A percentile compares a stretch with the other conserved stretches of the same genome.
Conservation (phyloP, 2,888 invertebrate genomes). For the Thecophora atra region DNA sequence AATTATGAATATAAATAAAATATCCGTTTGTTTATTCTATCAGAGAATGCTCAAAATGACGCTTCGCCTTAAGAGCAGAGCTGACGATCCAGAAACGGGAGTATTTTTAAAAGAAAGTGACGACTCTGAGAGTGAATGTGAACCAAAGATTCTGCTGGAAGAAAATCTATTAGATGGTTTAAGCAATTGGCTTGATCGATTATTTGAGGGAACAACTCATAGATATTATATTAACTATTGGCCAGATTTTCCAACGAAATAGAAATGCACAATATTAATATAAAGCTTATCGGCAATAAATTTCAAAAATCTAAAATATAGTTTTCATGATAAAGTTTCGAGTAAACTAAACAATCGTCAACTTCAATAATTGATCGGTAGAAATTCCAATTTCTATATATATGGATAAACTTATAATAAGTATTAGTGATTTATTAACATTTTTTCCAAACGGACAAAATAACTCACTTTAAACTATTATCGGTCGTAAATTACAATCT, state of each 20-base stretch:
- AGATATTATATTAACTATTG: slow-evolving; percentile 97
- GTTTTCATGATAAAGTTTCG: too few relatives aligned
- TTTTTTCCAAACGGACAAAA: too few relatives aligned
- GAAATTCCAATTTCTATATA: too few relatives aligned
- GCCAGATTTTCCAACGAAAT: slow-evolving; percentile 94
- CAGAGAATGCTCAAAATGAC: slow-evolving; percentile 80
- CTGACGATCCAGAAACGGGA: slow-evolving; percentile 80
- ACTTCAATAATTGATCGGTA: too few relatives aligned
- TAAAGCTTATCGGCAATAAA: too few relatives aligned
- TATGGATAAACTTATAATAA: too few relatives aligned
- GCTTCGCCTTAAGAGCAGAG: slow-evolving; percentile 67
- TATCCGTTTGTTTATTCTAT: too few relatives aligned
- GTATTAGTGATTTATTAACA: too few relatives aligned
- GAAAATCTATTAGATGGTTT: slow-evolving; percentile 90
- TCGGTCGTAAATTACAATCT: too few relatives aligned
- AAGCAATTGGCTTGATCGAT: slow-evolving; percentile 94
- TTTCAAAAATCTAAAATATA: too few relatives aligned
- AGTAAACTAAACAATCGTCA: too few relatives aligned
- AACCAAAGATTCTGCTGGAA: slow-evolving; percentile 70
- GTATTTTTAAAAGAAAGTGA: slow-evolving; percentile 84
- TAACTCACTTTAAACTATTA: too few relatives aligned
- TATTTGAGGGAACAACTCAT: slow-evolving; percentile 96
- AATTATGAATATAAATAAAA: not conserved
- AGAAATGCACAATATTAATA: slow-evolving; percentile 54
- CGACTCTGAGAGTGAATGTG: slow-evolving; percentile 69